These are phyloP conservation scores for Genyomyrus donnyi DNA, from an alignment of 2,113 vertebrate genomes.

Conservation along the genomic window DNA sequence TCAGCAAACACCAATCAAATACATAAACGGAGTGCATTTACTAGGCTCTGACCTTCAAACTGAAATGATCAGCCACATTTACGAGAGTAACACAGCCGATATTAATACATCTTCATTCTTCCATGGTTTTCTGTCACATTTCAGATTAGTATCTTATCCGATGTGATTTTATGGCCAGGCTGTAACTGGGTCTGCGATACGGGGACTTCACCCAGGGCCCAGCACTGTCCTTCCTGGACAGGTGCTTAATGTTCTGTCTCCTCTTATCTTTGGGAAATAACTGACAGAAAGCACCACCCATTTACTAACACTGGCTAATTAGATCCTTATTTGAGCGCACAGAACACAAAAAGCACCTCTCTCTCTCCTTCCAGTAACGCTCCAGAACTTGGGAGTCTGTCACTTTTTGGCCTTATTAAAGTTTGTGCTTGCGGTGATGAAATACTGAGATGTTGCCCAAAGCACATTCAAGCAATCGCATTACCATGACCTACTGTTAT, in stretches of 20 bases:
- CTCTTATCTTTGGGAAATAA: neutral
- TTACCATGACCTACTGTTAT: neutral
- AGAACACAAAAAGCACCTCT: neutral
- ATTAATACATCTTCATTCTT: neutral
- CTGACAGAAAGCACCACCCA: neutral
- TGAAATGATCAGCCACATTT: neutral
- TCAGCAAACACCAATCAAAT: neutral
- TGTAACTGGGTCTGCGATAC: neutral
- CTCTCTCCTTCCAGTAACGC: neutral
- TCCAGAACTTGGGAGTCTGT: neutral
- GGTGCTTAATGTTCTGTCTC: neutral
- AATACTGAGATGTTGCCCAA: neutral
- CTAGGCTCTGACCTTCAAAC: neutral
- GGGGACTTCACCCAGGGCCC: neutral
- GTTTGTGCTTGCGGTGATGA: neutral
- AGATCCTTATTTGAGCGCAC: neutral
- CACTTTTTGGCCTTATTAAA: neutral
- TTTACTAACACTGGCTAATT: neutral
- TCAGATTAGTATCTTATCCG: neutral
- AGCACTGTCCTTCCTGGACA: neutral
- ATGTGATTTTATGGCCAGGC: neutral
- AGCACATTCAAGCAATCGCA: neutral
- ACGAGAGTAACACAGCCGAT: neutral
- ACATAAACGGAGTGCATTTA: neutral
- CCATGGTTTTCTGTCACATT: neutral